These are phyloP conservation scores for Cyanoramphus novaezelandiae DNA, from an alignment of 2,113 vertebrate species.

Conservation along the genomic window DNA sequence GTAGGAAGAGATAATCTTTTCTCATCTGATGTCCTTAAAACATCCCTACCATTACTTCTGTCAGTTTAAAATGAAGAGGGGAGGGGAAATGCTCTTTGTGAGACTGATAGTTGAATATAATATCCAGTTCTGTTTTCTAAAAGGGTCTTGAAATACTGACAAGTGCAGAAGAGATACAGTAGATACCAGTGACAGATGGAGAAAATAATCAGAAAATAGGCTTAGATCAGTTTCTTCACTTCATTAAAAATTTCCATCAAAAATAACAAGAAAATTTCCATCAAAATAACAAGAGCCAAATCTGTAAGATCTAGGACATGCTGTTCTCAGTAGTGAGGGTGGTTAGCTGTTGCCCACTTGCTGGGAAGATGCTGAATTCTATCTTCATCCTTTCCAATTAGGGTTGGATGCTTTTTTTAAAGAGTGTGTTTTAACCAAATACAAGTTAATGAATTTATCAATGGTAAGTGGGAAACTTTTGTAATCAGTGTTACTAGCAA, in stretches of 20 bases:
- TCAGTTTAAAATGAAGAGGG: background rate
- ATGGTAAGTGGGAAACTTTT: background rate
- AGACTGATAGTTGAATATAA: background rate
- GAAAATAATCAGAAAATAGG: background rate
- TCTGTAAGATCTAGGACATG: conserved; percentile 15
- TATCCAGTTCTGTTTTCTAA: background rate
- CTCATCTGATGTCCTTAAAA: background rate
- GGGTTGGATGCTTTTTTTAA: background rate
- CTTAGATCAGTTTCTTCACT: background rate
- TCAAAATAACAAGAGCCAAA: background rate
- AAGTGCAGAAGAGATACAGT: background rate
- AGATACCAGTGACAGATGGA: conserved; percentile 2
- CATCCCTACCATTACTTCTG: background rate
- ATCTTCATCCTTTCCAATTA: conserved; percentile 12
- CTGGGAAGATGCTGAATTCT: background rate
- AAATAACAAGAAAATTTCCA: background rate
- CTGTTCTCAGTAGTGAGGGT: conserved; percentile 8
- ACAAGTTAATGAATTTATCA: background rate
- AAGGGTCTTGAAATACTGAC: background rate
- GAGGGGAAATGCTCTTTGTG: background rate
- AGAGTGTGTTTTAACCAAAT: background rate
- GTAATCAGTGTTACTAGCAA: background rate
- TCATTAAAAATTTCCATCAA: background rate
- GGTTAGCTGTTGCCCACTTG: background rate
- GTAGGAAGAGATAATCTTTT: background rate